phyloP scores from a whole-genome alignment of 2,797 vertebrate genomes.

The Babyrousa celebensis region DNA sequence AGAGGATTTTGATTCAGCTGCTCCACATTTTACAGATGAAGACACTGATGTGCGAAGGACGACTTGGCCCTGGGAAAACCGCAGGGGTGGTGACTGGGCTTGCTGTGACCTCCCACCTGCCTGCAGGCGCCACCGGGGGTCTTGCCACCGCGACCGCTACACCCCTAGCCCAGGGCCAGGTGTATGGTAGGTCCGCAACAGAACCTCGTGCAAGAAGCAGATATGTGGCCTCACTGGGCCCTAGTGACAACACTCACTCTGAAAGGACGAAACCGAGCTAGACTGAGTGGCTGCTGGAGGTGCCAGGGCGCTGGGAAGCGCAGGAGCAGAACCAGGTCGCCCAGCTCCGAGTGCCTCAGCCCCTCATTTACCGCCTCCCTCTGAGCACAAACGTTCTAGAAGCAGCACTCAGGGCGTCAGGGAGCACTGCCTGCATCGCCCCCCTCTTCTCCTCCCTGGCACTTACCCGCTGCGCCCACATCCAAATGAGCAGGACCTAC shows the following conservation, averaged over 20 bases:
- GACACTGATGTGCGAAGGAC: neutral
- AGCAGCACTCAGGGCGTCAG: neutral
- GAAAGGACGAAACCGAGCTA: neutral
- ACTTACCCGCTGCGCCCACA: constrained; percentile 19
- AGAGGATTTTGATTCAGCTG: neutral
- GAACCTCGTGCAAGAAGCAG: neutral
- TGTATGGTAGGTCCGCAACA: neutral
- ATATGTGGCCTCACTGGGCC: neutral
- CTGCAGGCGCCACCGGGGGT: accelerated
- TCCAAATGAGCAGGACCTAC: constrained; percentile 40
- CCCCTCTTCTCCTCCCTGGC: neutral
- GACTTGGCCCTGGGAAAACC: neutral
- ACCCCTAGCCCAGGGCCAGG: neutral
- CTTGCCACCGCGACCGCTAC: neutral
- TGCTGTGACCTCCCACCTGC: accelerated
- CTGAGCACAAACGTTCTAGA: neutral
- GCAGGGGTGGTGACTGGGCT: accelerated
- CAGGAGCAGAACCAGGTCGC: neutral
- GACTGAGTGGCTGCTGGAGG: neutral
- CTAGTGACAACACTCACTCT: neutral
- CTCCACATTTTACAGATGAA: neutral
- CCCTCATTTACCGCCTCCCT: neutral
- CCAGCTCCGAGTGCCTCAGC: neutral
- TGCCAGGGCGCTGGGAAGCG: neutral
- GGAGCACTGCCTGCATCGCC: neutral